Conservation (phyloP, 2,113 vertebrate species). For the Kryptolebias marmoratus region DNA sequence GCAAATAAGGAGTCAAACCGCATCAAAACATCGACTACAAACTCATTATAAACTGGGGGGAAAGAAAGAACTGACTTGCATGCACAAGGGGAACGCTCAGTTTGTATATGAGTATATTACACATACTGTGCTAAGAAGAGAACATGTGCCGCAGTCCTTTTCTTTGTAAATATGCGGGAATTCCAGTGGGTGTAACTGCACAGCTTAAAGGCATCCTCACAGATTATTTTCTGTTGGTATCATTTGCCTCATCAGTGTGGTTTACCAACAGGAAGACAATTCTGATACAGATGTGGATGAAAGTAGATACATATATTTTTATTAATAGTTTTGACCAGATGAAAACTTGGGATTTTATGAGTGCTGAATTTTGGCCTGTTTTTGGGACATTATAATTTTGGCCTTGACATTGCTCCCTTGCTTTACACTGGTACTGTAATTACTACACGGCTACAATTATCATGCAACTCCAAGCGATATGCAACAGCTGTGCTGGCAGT, state of each 20-base stretch:
- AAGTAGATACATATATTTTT: not conserved
- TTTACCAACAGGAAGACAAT: slow-evolving; percentile 49
- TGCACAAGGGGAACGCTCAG: slow-evolving; percentile 3
- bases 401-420: not conserved
- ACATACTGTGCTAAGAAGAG: slow-evolving; percentile 16
- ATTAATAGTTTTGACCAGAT: not conserved
- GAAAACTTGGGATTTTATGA: not conserved
- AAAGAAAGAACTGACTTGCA: slow-evolving; percentile 15
- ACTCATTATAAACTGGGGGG: slow-evolving; percentile 28
- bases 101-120: slow-evolving; percentile 11
- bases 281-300: slow-evolving; percentile 1
- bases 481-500: slow-evolving; percentile 2
- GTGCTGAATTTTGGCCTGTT: not conserved
- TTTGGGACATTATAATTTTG: not conserved
- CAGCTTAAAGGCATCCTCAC: slow-evolving; percentile 41
- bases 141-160: slow-evolving; percentile 19
- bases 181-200: slow-evolving; percentile 49
- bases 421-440: slow-evolving; percentile 8
- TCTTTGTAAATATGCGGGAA: slow-evolving; percentile 39
- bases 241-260: slow-evolving; percentile 37
- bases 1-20: slow-evolving; percentile 31
- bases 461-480: slow-evolving; percentile 7
- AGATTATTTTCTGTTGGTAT: slow-evolving; percentile 31
- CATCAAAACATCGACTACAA: slow-evolving; percentile 22
- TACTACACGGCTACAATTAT: slow-evolving; percentile 13